These are phyloP conservation scores for Guaruba guarouba DNA, from an alignment of 2,113 vertebrate species.

Conservation along the genomic window DNA sequence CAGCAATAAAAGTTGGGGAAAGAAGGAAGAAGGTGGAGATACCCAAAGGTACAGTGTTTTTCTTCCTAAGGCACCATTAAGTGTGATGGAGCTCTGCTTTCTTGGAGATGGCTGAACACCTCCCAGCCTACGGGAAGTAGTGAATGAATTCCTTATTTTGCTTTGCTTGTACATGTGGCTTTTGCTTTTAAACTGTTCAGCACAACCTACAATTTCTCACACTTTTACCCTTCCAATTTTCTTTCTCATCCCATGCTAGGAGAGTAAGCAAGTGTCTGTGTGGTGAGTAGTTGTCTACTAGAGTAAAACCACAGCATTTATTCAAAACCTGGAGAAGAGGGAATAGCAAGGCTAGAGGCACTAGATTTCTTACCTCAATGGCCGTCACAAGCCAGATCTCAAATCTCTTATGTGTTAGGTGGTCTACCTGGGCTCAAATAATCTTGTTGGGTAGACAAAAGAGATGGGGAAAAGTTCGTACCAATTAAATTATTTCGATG, in stretches of 20 bases:
- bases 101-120: background rate
- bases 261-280: rapidly evolving
- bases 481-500: background rate
- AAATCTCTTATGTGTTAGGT: background rate
- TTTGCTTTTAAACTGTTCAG: background rate
- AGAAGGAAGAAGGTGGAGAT: background rate
- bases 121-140: rapidly evolving
- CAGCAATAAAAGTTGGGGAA: rapidly evolving
- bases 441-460: background rate
- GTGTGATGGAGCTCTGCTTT: background rate
- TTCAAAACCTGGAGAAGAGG: background rate
- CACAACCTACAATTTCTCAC: rapidly evolving
- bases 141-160: background rate
- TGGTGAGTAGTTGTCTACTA: background rate
- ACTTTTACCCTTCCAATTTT: background rate
- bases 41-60: rapidly evolving
- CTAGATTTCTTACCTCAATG: background rate
- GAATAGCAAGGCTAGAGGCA: background rate
- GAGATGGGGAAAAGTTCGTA: background rate
- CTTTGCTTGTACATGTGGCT: rapidly evolving
- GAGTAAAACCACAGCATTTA: background rate
- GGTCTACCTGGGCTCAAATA: background rate
- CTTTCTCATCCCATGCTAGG: rapidly evolving
- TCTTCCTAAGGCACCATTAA: background rate
- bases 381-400: background rate